Conservation (phyloP, 2,888 invertebrate genomes). For the Anthophora plumipes region DNA sequence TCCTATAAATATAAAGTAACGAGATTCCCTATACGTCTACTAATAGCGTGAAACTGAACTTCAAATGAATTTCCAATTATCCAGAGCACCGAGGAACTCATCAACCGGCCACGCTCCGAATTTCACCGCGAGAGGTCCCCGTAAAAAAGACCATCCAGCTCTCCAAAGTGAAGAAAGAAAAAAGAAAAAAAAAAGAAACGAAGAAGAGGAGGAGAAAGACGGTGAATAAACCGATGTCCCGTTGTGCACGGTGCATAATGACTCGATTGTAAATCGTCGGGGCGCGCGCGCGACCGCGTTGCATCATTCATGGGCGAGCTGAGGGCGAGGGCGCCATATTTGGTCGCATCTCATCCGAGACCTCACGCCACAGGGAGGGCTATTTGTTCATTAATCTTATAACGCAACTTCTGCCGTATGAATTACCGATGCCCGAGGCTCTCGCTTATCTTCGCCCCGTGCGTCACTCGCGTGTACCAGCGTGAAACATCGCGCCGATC, state of each 20-base stretch:
- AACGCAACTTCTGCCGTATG: conserved; percentile 77
- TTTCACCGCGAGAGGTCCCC: neutral
- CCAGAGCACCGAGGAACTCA: neutral
- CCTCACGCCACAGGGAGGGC: conserved; percentile 67
- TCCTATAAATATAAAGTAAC: neutral
- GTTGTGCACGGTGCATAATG: conserved; percentile 72
- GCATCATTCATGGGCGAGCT: conserved; percentile 75
- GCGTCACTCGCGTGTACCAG: neutral
- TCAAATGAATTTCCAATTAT: neutral
- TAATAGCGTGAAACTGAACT: neutral
- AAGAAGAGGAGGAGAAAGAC: neutral
- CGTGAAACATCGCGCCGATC: conserved; percentile 37
- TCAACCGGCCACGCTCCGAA: neutral
- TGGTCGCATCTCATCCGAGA: conserved; percentile 77
- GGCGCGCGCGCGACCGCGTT: conserved; percentile 63
- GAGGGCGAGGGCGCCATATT: conserved; percentile 75
- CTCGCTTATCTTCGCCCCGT: conserved; percentile 52
- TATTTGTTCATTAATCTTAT: conserved; percentile 84
- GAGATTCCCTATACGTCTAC: neutral
- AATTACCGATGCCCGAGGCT: conserved; percentile 59
- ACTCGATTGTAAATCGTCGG: conserved; percentile 73
- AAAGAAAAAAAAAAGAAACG: no score
- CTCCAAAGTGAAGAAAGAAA: neutral
- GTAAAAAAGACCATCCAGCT: neutral
- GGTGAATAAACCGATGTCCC: conserved; percentile 50